Percentiles rank a stretch among this genome's conserved stretches.
These are phyloP conservation scores for Thysanoteuthis rhombus DNA, from an alignment of 2,888 invertebrate genomes.

Conservation along the genomic window DNA sequence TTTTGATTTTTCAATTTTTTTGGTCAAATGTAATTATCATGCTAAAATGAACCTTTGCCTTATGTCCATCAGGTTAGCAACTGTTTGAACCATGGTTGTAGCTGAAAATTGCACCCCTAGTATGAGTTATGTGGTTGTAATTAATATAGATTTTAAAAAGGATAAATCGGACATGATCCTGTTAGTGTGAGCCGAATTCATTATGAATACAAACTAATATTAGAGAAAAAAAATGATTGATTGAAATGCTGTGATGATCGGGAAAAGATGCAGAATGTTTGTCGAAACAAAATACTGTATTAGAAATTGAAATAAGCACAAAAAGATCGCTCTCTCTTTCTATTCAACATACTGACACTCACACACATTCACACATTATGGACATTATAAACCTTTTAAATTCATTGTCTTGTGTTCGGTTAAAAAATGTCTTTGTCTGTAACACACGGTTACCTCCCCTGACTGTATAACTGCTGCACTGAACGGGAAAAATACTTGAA, in stretches of 20 bases:
- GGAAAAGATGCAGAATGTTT: background rate
- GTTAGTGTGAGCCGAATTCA: background rate
- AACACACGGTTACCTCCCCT: background rate
- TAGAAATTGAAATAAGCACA: background rate
- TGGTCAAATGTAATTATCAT: too few species aligned
- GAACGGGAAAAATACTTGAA: background rate
- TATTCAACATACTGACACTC: too few species aligned
- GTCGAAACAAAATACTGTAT: background rate
- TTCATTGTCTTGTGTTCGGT: slow-evolving; percentile 12
- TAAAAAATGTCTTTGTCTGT: background rate
- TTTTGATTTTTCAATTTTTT: too few species aligned
- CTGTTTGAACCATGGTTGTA: too few species aligned
- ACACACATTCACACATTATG: background rate
- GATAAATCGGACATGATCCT: background rate
- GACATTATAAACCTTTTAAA: background rate
- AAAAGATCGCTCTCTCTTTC: background rate
- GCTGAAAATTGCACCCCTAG: too few species aligned
- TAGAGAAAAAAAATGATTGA: background rate
- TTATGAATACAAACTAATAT: background rate
- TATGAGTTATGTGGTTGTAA: too few species aligned
- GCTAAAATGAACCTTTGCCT: too few species aligned
- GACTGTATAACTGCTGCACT: slow-evolving; percentile 12
- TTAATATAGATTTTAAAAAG: too few species aligned
- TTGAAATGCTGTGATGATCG: background rate
- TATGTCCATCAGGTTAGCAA: too few species aligned